These are phyloP conservation scores for Proteles cristata DNA, from an alignment of 2,113 vertebrate genomes.

Conservation along the genomic window DNA sequence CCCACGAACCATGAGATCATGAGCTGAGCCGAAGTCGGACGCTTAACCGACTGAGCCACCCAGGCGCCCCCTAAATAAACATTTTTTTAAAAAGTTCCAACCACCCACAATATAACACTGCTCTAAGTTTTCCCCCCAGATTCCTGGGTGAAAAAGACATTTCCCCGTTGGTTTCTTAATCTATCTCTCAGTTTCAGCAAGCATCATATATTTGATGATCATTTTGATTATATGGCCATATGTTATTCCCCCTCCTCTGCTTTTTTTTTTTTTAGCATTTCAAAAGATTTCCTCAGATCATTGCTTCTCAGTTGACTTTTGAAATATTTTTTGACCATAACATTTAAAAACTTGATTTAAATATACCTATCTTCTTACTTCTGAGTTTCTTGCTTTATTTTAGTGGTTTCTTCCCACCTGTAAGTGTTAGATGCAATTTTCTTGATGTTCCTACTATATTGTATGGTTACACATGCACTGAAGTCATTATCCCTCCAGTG, in stretches of 20 bases:
- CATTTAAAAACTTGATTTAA: not conserved
- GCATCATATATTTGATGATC: not conserved
- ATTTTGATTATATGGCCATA: not conserved
- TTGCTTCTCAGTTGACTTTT: not conserved
- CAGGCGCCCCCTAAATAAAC: too few species aligned
- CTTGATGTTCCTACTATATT: not conserved
- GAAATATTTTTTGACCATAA: not conserved
- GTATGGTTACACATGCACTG: not conserved
- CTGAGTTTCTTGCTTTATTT: not conserved
- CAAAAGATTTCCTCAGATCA: not conserved
- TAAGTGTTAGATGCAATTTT: not conserved
- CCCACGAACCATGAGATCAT: too few species aligned
- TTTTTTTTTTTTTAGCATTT: not conserved
- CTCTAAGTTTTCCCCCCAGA: not conserved
- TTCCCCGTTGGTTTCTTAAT: not conserved
- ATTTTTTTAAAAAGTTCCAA: not conserved
- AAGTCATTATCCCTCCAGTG: rapidly evolving
- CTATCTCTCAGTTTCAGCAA: not conserved
- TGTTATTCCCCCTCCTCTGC: not conserved
- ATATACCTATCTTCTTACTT: not conserved
- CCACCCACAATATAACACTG: rapidly evolving
- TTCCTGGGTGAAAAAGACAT: not conserved
- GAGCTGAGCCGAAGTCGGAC: too few species aligned
- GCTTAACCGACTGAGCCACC: too few species aligned
- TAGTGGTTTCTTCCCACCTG: not conserved